Base-by-base conservation (phyloP, 2,797 vertebrate species). In the Sebastes diaconus region DNA sequence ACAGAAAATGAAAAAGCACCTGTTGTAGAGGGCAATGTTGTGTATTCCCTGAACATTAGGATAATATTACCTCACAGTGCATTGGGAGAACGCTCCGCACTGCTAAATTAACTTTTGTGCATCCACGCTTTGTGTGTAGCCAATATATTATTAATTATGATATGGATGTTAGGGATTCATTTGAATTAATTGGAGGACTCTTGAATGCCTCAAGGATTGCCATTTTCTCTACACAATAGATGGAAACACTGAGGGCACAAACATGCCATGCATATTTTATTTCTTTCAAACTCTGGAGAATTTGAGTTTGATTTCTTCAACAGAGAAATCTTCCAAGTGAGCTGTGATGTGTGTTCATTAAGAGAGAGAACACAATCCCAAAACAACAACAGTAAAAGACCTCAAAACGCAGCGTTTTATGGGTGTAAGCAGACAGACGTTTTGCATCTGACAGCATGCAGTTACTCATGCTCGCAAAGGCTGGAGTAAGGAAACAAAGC, bases 1-100 rank as follows among this genome's bases (percentile, higher is more conserved):
- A 93, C 87, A 86, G 89, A 92, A 93, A 92, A 93, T 95, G 91
- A 93, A 93, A 91, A 90, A 93, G 91, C 87, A 93, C 95, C 93
- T 94, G 93, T 94, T 92, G 92, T 80, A 58, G 71, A 74, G 76
- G 80, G 52, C 61, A 85, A 83, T 77, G 86, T 29, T 84, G 85
- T 89, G 89, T 90, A 85, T 93, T 89, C 90, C 91, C 92, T 24
- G 13, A 90, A 91, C 91, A 90, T 88, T 72, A 84, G 78, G 72
- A 27, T 59, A 73, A 87, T 84, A 85, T 88, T 79, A 85, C 75
- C 84, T 85, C 65, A 10, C 58, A 10, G 77, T 81, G 84, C 80
- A 70, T 6, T 59, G 90, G 61, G 80, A 87, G 82, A 83, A 64
- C 1, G 63, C 71, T 83, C 59, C 27, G 46, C 84, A 36, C 55